Evolutionary conservation across 2,113 vertebrate species (phyloP).

Genomic region (Arvicanthis niloticus): DNA sequence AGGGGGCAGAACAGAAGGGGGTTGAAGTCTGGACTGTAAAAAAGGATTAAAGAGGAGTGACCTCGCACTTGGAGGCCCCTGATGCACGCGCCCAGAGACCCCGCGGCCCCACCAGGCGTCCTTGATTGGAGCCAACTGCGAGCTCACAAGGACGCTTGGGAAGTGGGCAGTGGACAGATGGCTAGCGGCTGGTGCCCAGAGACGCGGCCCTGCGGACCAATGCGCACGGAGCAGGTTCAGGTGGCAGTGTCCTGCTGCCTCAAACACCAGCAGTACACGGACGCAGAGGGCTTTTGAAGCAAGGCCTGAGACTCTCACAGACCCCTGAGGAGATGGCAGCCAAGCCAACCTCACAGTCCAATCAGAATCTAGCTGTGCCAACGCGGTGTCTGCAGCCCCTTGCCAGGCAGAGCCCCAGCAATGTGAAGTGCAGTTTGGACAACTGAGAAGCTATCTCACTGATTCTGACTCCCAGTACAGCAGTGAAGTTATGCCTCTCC

Average conservation of each 20-base stretch:
- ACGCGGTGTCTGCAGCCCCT: conserved; percentile 94
- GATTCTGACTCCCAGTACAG: conserved; percentile 94
- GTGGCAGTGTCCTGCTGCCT: conserved; percentile 97
- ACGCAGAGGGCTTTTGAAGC: conserved; percentile 95
- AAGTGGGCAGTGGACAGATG: no score
- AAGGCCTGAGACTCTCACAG: conserved; percentile 94
- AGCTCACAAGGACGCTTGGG: no score
- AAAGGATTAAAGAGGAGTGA: no score
- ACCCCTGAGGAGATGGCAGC: conserved; percentile 99
- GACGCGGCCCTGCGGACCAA: no score
- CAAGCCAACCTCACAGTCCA: conserved; percentile 97
- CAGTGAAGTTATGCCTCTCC: conserved; percentile 94
- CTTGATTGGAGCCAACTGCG: no score
- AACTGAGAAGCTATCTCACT: conserved; percentile 94
- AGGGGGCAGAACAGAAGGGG: no score
- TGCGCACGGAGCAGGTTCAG: conserved; percentile 98
- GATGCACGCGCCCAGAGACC: no score
- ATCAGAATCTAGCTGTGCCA: conserved; percentile 95
- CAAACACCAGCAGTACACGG: conserved; percentile 97
- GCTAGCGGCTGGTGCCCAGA: no score
- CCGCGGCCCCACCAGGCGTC: no score
- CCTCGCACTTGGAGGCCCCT: no score
- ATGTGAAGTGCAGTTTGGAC: conserved; percentile 95
- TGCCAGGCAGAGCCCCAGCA: conserved; percentile 96
- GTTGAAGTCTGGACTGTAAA: no score